Evolutionary conservation across 1,140 invertebrate species (phyloP), one percentile per base, ranked within the genome.

Genomic region (Pissodes strobi): DNA sequence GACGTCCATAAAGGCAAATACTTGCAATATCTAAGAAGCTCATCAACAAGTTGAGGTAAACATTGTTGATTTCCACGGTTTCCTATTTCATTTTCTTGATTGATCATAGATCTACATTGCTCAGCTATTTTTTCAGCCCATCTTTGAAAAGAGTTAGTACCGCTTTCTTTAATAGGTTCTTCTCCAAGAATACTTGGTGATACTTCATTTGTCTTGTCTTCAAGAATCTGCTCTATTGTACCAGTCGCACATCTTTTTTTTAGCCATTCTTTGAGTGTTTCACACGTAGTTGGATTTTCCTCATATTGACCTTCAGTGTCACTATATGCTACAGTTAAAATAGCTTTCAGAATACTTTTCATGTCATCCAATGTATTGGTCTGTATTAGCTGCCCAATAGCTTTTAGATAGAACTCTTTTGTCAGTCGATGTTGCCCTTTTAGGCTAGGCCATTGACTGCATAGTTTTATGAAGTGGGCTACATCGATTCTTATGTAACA

Each of bases 241-340:
- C 39, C 9, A 43, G 39, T 12, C 9, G 39, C 39, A 12, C 9
- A 43, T n/a, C 39, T 39, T 78, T 69, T 25, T 75, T 74, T 27
- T 10, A 49, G 12, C n/a, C 72, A 79, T 43, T 77, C 6, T 73
- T 1, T 65, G 67, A 67, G 82, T 78, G 69, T 80, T 67, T 77
- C 80, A 81, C 34, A 79, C 70, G 67, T 74, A 78, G 55, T 77
- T 79, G 21, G 46, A 53, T 12, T 66, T 68, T n/a, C n/a, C n/a
- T n/a, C n/a, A n/a, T n/a, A n/a, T n/a, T n/a, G n/a, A n/a, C n/a
- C n/a, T n/a, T n/a, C n/a, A n/a, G n/a, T n/a, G n/a, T n/a, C n/a
- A n/a, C n/a, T n/a, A n/a, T n/a, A n/a, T n/a, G n/a, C n/a, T n/a
- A n/a, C n/a, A n/a, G n/a, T n/a, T n/a, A n/a, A n/a, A n/a, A n/a